Evolutionary conservation across 1,140 invertebrate genomes (phyloP).

Genomic region (Orius insidiosus): DNA sequence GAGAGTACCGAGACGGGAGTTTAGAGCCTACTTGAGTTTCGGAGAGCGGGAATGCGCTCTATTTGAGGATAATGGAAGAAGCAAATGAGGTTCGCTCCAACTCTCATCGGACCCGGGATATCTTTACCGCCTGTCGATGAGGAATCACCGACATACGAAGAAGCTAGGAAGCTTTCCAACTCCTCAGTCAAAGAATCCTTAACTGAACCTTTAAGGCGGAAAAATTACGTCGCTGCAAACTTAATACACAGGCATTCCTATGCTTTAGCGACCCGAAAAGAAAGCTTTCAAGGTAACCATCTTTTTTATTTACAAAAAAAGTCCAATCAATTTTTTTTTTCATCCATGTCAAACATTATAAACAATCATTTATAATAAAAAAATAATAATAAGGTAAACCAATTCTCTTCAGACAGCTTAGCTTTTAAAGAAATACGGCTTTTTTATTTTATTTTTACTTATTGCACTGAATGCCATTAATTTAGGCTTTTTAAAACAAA

Average conservation of each 20-base stretch:
- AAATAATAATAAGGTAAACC: background rate
- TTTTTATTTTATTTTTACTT: too few species aligned
- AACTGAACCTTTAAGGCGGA: conserved; percentile 1
- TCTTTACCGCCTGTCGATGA: conserved; percentile 20
- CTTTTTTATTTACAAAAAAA: background rate
- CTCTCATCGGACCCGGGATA: conserved; percentile 16
- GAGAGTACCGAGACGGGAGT: background rate
- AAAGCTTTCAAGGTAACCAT: conserved; percentile 16
- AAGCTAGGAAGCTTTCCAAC: background rate
- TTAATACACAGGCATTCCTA: conserved; percentile 20
- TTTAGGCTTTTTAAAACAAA: too few species aligned
- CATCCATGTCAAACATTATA: background rate
- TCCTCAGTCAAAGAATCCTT: background rate
- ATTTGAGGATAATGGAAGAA: conserved; percentile 21
- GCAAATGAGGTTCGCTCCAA: conserved; percentile 21
- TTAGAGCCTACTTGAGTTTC: conserved; percentile 6
- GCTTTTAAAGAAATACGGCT: too few species aligned
- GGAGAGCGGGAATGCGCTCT: conserved; percentile 18
- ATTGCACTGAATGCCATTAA: too few species aligned
- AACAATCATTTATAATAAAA: too few species aligned
- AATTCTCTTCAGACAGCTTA: background rate
- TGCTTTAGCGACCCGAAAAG: conserved; percentile 18
- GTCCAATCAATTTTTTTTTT: too few species aligned
- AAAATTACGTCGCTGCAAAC: conserved; percentile 5
- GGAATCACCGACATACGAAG: conserved; percentile 13